These are phyloP conservation scores for Acrobasis suavella DNA, from an alignment of 2,888 invertebrate genomes.

Conservation along the genomic window DNA sequence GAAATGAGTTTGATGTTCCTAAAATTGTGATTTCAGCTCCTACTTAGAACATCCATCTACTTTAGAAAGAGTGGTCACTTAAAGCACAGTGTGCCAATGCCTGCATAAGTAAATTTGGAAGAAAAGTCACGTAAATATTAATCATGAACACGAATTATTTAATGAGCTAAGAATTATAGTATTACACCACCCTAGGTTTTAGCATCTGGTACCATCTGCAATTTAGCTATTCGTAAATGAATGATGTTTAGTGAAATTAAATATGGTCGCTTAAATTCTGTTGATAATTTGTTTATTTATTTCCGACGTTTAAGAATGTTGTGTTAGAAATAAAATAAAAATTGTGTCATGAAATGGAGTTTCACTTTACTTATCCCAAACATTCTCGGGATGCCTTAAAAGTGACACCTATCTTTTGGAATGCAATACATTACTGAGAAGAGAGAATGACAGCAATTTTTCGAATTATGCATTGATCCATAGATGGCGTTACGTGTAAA, in stretches of 20 bases:
- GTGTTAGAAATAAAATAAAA: conserved; percentile 69
- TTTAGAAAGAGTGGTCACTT: not conserved
- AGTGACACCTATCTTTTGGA: conserved; percentile 34
- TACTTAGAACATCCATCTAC: no score
- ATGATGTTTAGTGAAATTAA: conserved; percentile 35
- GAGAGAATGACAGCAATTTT: not conserved
- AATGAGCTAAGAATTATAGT: conserved; percentile 45
- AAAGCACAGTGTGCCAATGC: conserved; percentile 27
- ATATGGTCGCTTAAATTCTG: conserved; percentile 47
- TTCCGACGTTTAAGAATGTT: conserved; percentile 55
- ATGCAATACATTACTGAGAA: conserved; percentile 9
- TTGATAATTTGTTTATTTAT: conserved; percentile 51
- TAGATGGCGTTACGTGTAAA: conserved; percentile 18
- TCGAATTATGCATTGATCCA: not conserved
- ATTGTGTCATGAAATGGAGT: conserved; percentile 56
- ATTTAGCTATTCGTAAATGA: conserved; percentile 32
- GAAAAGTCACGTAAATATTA: conserved; percentile 41
- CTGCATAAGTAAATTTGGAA: conserved; percentile 29
- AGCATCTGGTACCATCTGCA: conserved; percentile 35
- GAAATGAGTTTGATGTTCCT: no score
- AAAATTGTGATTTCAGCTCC: no score
- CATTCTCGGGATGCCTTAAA: conserved; percentile 26
- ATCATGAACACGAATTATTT: conserved; percentile 51
- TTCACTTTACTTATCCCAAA: conserved; percentile 32
- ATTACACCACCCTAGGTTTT: conserved; percentile 47